Percentiles rank a stretch among this genome's conserved stretches.
phyloP scores from a whole-genome alignment of 2,797 vertebrate genomes.

The Poeciliopsis infans region DNA sequence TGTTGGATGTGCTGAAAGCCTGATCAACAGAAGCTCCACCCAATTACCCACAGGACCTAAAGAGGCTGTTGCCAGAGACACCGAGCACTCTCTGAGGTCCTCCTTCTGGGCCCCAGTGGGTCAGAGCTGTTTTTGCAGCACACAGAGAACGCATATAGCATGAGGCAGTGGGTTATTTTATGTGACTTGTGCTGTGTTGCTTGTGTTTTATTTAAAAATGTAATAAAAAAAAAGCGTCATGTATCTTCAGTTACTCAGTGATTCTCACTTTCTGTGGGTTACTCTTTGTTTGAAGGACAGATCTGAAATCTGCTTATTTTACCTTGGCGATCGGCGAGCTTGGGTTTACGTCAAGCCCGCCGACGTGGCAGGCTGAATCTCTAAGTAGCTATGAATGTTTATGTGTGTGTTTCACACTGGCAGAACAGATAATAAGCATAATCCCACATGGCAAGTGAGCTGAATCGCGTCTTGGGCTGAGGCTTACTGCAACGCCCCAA shows the following conservation, averaged over 20 bases:
- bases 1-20: conserved; percentile 11
- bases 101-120: not conserved
- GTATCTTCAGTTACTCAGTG: not conserved
- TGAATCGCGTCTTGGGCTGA: conserved; percentile 51
- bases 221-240: too few species aligned
- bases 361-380: conserved; percentile 40
- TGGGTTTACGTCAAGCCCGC: conserved; percentile 43
- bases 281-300: conserved; percentile 26
- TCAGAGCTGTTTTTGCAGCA: not conserved
- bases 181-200: not conserved
- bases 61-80: conserved; percentile 4
- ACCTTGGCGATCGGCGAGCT: conserved; percentile 28
- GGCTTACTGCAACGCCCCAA: conserved; percentile 59
- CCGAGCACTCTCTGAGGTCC: not conserved
- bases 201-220: not conserved
- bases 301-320: conserved; percentile 42
- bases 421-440: conserved; percentile 70
- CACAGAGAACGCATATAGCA: not conserved
- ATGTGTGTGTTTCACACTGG: conserved; percentile 40
- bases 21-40: not conserved
- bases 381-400: conserved; percentile 26
- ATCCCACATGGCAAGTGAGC: conserved; percentile 65
- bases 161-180: not conserved
- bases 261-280: not conserved
- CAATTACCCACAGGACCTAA: not conserved